Percentiles rank a stretch among this genome's conserved stretches.
Conservation (phyloP, 2,888 invertebrate genomes). For the Hemithea aestivaria region DNA sequence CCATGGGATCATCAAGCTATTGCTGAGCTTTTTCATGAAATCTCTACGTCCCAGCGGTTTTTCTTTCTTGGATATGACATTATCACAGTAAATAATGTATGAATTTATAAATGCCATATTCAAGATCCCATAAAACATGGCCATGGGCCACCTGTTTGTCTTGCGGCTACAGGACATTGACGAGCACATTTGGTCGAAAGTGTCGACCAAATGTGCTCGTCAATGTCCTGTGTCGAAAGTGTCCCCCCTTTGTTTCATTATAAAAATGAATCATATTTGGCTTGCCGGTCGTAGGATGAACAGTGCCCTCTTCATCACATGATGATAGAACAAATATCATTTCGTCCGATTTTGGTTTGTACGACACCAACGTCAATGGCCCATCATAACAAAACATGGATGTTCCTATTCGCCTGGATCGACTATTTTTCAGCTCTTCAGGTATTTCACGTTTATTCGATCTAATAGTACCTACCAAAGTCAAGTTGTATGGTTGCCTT, state of each 20-base stretch:
- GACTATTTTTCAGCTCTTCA: slow-evolving; percentile 18
- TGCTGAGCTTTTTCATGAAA: too few species aligned
- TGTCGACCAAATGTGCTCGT: too few species aligned
- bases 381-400: slow-evolving; percentile 22
- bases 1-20: too few species aligned
- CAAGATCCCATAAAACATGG: slow-evolving; percentile 23
- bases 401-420: slow-evolving; percentile 8
- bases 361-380: slow-evolving; percentile 19
- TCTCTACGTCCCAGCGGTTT: too few species aligned
- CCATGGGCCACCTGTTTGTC: slow-evolving; percentile 22
- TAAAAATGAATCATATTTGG: slow-evolving; percentile 20
- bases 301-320: slow-evolving; percentile 2
- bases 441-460: slow-evolving; percentile 35
- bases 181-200: slow-evolving; percentile 23
- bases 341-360: slow-evolving; percentile 22
- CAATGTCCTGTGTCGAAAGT: too few species aligned
- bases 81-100: slow-evolving; percentile 22
- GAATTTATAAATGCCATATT: slow-evolving; percentile 19
- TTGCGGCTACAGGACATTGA: slow-evolving; percentile 21
- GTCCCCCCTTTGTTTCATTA: slow-evolving; percentile 21
- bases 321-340: background rate
- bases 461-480: slow-evolving; percentile 36
- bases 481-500: slow-evolving; percentile 37
- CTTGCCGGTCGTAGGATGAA: slow-evolving; percentile 8
- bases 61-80: too few species aligned